These are phyloP conservation scores for Syngnathus typhle DNA, from an alignment of 2,113 vertebrate genomes.

Conservation along the genomic window DNA sequence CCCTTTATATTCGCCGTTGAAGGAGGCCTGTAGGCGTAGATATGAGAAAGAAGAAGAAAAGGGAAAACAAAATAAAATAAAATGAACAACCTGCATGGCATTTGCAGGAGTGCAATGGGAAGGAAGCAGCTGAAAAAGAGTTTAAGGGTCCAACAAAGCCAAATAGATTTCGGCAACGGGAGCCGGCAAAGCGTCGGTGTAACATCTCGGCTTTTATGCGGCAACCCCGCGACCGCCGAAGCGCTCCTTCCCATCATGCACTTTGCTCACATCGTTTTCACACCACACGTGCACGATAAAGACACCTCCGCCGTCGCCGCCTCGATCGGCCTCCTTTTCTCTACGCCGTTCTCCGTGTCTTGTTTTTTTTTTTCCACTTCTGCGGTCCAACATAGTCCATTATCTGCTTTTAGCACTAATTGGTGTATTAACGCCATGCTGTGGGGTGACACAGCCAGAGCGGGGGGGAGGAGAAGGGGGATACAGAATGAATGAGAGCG, in stretches of 20 bases:
- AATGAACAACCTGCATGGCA: constrained; percentile 10
- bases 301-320: constrained; percentile 20
- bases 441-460: constrained; percentile 70
- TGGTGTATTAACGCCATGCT: constrained; percentile 75
- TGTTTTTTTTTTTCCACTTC: constrained; percentile 30
- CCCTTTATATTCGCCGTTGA: constrained; percentile 13
- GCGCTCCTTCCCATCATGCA: constrained; percentile 39
- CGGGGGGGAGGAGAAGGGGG: constrained; percentile 17
- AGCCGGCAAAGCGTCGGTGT: constrained; percentile 47
- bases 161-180: constrained; percentile 46
- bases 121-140: constrained; percentile 42
- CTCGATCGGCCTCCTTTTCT: neutral
- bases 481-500: constrained; percentile 68
- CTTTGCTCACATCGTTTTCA: constrained; percentile 45
- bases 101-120: constrained; percentile 29
- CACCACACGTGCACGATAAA: constrained; percentile 44
- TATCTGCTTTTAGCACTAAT: constrained; percentile 78
- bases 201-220: constrained; percentile 58
- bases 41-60: constrained; percentile 27
- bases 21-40: constrained; percentile 36
- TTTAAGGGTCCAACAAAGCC: constrained; percentile 49
- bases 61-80: constrained; percentile 9
- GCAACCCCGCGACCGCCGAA: constrained; percentile 43
- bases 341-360: constrained; percentile 6
- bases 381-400: constrained; percentile 75